Base-by-base conservation (phyloP, 2,888 invertebrate species). In the Argyra leucocephala region DNA sequence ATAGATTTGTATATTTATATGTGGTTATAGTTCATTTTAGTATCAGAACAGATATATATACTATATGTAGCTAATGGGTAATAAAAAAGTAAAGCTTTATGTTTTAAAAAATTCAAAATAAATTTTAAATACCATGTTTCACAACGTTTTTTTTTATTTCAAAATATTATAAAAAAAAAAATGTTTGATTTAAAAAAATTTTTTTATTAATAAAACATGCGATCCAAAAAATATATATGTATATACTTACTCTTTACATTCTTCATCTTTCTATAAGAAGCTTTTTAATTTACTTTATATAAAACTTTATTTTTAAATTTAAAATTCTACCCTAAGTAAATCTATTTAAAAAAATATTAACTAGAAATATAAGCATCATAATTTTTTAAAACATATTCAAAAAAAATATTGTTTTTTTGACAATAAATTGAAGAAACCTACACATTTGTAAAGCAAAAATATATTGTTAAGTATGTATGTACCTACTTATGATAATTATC, bases 251-350 rank as follows among this genome's bases (percentile, higher is more conserved):
- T 31, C 5, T 7, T 10, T 31, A 31, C 10, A 5, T 31, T n/a
- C n/a, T n/a, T n/a, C 31, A 10, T 31, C 5, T 31, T 7, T 31
- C 31, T 31, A 31, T 2, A 48, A n/a, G 15, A 48, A 48, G n/a
- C 48, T 48, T 18, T n/a, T n/a, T 48, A 18, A 48, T 48, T 48
- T 48, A 48, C 15, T 48, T 48, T 48, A 18, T 48, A 48, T 15
- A 48, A 48, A 48, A 48, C n/a, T 48, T 48, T 48, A 48, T 48
- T 18, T 48, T 48, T 48, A 48, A 48, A 48, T 48, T 48, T 48
- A 18, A 48, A 48, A 18, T 48, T 48, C 18, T 48, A 48, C 48
- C 48, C n/a, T n/a, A n/a, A n/a, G n/a, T 48, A 48, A 48, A 48
- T 48, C 48, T 48, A 48, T 48, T 48, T 48, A 18, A 48, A n/a